phyloP scores from a whole-genome alignment of 2,113 vertebrate genomes.

The Cacatua alba region DNA sequence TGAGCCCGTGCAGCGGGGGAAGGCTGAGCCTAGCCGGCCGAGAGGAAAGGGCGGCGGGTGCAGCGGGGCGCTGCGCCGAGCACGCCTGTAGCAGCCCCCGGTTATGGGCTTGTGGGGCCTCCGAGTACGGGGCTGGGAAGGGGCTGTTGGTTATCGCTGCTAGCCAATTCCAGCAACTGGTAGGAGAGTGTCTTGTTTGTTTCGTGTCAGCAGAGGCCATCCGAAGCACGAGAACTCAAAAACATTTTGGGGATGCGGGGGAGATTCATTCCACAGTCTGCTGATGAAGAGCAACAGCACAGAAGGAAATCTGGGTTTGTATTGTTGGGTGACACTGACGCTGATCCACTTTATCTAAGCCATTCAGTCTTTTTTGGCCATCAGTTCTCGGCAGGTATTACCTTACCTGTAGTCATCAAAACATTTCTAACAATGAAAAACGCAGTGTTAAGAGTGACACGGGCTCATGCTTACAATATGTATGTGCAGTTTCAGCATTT shows the following conservation, averaged over 20 bases:
- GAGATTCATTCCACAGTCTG: neutral
- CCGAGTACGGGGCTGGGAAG: fast-evolving
- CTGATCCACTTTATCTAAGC: neutral
- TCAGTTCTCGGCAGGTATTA: neutral
- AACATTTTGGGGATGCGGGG: neutral
- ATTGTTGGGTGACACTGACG: fast-evolving
- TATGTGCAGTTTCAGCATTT: neutral
- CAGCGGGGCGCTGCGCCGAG: neutral
- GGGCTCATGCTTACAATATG: neutral
- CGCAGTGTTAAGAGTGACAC: fast-evolving
- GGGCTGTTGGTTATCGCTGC: neutral
- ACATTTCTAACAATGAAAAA: neutral
- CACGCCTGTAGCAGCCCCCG: neutral
- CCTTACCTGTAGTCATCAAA: neutral
- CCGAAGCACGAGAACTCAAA: fast-evolving
- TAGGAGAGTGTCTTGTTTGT: neutral
- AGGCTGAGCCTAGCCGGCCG: neutral
- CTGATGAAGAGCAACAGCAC: neutral
- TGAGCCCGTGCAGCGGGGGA: neutral
- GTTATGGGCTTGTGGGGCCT: neutral
- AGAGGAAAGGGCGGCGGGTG: neutral
- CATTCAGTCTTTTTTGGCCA: neutral
- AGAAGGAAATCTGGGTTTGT: neutral
- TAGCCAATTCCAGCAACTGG: neutral
- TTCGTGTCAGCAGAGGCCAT: neutral